Evolutionary conservation across 2,797 vertebrate species (phyloP), one percentile per base, ranked within the genome.

Genomic region (Neomorphus geoffroyi): DNA sequence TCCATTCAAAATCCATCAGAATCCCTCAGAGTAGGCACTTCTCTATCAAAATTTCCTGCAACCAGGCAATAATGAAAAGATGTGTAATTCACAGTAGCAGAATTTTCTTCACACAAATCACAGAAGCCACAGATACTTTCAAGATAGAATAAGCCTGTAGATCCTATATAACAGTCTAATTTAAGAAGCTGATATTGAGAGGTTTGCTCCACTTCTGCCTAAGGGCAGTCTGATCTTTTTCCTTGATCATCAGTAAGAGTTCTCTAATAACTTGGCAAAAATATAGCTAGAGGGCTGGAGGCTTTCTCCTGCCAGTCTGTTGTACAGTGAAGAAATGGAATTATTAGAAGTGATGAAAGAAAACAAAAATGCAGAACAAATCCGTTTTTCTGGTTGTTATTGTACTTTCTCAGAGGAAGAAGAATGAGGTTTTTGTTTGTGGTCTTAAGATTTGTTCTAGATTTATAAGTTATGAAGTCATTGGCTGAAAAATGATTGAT

Each of bases 71-170:
- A 60, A 30, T 35, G n/a, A 77, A 90, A 37, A 65, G 3, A n/a
- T 56, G 6, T 62, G 48, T n/a, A 83, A 71, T 83, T 86, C 69
- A 71, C 10, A 88, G 26, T 19, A 92, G n/a, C 11, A 78, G 24
- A 71, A 53, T 90, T 90, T 92, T 83, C 48, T 86, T 90, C 71
- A 69, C 35, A 80, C 18, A 92, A 62, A 83, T 83, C 69, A 64
- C 77, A 67, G 48, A 93, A 88, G 24, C 51, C 82, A 26, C n/a
- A 56, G 13, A 9, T 56, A 21, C 32, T 77, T 93, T 60, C 70
- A 80, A 83, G 53, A 32, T 2, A 74, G 13, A 62, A 17, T 80
- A 77, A 66, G 9, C 27, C 65, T 88, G 72, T 27, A 88, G 48
- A 86, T 54, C 32, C 28, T 66, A 23, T 58, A 58, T 27, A 80